Base-by-base conservation (phyloP, 2,113 vertebrate species). In the Xiphorhynchus elegans region DNA sequence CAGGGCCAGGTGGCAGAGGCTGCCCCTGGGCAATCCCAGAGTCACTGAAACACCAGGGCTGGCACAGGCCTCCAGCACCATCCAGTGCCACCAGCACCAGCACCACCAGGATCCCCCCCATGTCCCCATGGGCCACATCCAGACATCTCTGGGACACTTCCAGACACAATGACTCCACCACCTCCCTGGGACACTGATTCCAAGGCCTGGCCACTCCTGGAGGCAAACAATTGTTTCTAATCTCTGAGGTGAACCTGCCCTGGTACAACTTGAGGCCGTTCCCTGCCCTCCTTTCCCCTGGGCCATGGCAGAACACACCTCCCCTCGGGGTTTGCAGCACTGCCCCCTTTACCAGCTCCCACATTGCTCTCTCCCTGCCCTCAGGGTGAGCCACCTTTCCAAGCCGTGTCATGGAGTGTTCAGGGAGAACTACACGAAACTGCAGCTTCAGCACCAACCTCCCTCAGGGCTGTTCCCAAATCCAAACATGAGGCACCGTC, bases 351-450 rank as follows among this genome's bases (percentile, higher is more conserved):
- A 11, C 6, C 70, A 50, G 42, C 46, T 83, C 40, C 16, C 11
- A 20, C 16, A 13, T 42, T 5, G 13, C 11, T 29, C 4, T 13
- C 11, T 29, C 13, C n/a, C 19, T 6, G 11, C 28, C 2, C 3
- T 40, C 33, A 26, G 7, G 4, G 3, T 0, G 6, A 86, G 24
- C 6, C 12, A 8, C 7, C 8, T 26, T 87, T 64, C 59, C 56
- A 33, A 73, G 33, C 40, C 2, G 0, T 7, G n/a, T 24, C 60
- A 53, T 1, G 12, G 0, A 21, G 10, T 0, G 3, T 18, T 56
- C n/a, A 42, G 42, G 2, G 3, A 64, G 33, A 46, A 29, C 17
- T 12, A 24, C 28, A 19, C 6, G 13, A 74, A 73, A 69, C 29
- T 55, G 46, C 29, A 28, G 20, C 49, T 25, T 55, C 72, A 66